Base-by-base conservation (phyloP, 35 echinoderm and acorn worm species). In the Apostichopus japonicus region DNA sequence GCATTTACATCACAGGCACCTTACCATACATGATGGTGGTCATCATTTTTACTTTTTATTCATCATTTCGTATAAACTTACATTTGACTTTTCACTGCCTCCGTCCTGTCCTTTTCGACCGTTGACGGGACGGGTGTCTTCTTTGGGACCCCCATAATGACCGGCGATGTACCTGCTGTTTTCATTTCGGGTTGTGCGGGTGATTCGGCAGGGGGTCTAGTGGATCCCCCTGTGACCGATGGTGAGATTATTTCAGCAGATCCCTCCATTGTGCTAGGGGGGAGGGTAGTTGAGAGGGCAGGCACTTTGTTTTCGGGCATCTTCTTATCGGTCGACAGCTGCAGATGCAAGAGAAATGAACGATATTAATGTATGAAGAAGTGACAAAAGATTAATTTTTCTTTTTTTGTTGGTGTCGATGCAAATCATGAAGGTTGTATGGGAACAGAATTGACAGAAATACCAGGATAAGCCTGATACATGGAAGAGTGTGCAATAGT, bases 231-330 rank as follows among this genome's bases (percentile, higher is more conserved):
- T 13, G 13, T n/a, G 71, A 15, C 71, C 0, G 71, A 21, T 21
- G 71, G 71, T 7, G 71, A 75, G 17, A 10, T 58, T 56, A 57
- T 58, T 58, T 84, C 54, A 84, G 81, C 54, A 19, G 81, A 19
- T 8, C 24, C 11, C 54, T 58, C 56, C 54, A n/a, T 54, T 57
- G 81, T 23, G 6, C 33, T 44, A 44, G 24, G 16, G 19, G 54
- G 54, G 56, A 17, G 54, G 14, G 54, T 8, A 22, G 6, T 59
- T n/a, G 5, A 16, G 57, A n/a, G 81, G 54, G 81, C 81, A 84
- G 81, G 81, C 81, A 84, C 81, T 84, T 84, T 56, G 81, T 84
- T 84, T 84, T 84, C 81, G 8, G 81, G 0, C 10, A 58, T 10
- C 8, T 24, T 53, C 23, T 80, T 23, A 10, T 84, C 81, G 6